Conservation (phyloP, 2,113 vertebrate species). For the Hemibagrus wyckioides region DNA sequence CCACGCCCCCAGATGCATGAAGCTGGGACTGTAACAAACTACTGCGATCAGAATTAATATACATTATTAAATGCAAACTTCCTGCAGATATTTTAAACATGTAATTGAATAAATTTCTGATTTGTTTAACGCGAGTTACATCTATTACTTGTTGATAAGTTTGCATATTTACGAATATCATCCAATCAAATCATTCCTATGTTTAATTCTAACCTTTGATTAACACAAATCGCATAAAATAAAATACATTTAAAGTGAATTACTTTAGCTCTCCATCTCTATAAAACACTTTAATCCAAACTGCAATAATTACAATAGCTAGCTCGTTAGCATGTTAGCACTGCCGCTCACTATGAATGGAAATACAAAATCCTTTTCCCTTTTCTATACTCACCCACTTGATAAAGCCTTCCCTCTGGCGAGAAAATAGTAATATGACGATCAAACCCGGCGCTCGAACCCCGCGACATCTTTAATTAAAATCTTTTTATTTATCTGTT, state of each 20-base stretch:
- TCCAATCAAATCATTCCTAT: not conserved
- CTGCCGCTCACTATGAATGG: conserved; percentile 65
- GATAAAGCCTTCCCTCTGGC: conserved; percentile 90
- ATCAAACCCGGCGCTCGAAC: conserved; percentile 91
- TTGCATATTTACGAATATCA: too few species aligned
- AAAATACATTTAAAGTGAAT: not conserved
- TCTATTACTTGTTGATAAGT: not conserved
- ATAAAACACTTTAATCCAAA: not conserved
- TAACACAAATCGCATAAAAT: too few species aligned
- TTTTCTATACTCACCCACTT: conserved; percentile 84
- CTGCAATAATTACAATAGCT: not conserved
- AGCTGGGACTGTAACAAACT: not conserved
- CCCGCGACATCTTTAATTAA: conserved; percentile 80
- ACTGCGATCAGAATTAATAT: not conserved
- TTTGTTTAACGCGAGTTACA: too few species aligned
- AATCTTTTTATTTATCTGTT: too few species aligned
- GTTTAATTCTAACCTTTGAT: not conserved
- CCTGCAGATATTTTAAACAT: not conserved
- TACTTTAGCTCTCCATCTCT: not conserved
- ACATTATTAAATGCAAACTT: not conserved
- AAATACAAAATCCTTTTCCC: not conserved
- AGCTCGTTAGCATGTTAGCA: not conserved
- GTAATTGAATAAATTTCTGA: not conserved
- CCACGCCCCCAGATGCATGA: not conserved
- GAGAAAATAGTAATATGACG: conserved; percentile 95